Base-by-base conservation (phyloP, 2,888 invertebrate genomes). In the Aphelenchoides bicaudatus region DNA sequence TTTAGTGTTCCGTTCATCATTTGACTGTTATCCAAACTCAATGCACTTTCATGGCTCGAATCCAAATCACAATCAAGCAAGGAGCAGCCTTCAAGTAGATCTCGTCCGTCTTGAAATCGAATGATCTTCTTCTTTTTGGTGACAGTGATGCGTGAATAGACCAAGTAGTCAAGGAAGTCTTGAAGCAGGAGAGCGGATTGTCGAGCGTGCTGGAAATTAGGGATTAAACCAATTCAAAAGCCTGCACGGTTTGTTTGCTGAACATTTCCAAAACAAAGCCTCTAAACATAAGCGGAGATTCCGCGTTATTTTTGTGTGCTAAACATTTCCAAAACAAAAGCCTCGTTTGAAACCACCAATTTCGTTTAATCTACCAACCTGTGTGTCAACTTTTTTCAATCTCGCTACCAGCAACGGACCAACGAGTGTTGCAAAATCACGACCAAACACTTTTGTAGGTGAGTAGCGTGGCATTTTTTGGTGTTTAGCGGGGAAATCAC, bases 151-250 rank as follows among this genome's bases (percentile, higher is more conserved):
- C 25, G 16, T n/a, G 43, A 8, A 25, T 43, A 43, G 25, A 43
- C 8, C 43, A 43, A 25, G 43, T 43, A 43, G 43, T 43, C 43
- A 25, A 43, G 43, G 23, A 43, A n/a, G 43, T 43, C 43, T n/a
- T 43, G 43, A 6, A 43, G 23, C 43, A 43, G 10, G 23, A n/a
- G 6, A 8, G 23, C 10, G 10, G 16, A 19, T 10, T 10, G 21
- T 43, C 23, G 10, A 8, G 16, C 6, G 10, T 43, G 16, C 43
- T 43, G 23, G 25, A 43, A 19, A n/a, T 10, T 10, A 34, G n/a
- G 34, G n/a, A 34, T 10, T 34, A n/a, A 34, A n/a, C n/a, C 10
- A 34, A 34, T 10, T 34, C 34, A n/a, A n/a, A 34, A 34, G 34
- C n/a, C 10, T 34, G 34, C 10, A 34, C 34, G 34, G 16, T 13